Base-by-base conservation (phyloP, 2,888 invertebrate genomes). In the Gerosis bhagava region DNA sequence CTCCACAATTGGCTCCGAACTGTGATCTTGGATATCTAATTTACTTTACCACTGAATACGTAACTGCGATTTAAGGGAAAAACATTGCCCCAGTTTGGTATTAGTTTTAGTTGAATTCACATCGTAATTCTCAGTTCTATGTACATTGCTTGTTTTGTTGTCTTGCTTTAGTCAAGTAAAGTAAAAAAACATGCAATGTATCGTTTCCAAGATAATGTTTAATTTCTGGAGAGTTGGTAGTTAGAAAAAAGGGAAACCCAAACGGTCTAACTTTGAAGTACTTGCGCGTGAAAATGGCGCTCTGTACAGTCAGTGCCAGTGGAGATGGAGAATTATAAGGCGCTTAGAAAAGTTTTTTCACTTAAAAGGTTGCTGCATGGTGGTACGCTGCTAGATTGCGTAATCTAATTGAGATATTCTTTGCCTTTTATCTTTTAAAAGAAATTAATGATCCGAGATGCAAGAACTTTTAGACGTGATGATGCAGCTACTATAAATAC, bases 61-160 rank as follows among this genome's bases (percentile, higher is more conserved):
- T 49, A 49, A 51, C 54, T 45, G 46, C 53, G 45, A 51, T 53
- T 53, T 53, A 56, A 41, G 40, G 16, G 51, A 51, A 53, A 54
- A n/a, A n/a, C n/a, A n/a, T 53, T 44, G 46, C 46, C 48, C 4
- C 12, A n/a, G 10, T 26, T n/a, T n/a, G 11, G 29, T 21, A 39
- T 11, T 25, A 28, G 26, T 26, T 11, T 11, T 39, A 11, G 26
- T 16, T 2, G 17, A 1, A 16, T 12, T 17, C 8, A 4, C 3
- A 28, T 28, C n/a, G n/a, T 17, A 7, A 37, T 19, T 28, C 7
- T 3, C 22, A 1, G 7, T 11, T 36, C 13, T 12, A 2, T 19
- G 12, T 22, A 24, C 36, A 24, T 36, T 25, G 25, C 36, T 5
- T 6, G 11, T 2, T 40, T 4, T 11, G 15, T 37, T 25, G 3